Evolutionary conservation across 2,797 vertebrate genomes (phyloP), one percentile per base, ranked within the genome.

Genomic region (Esox masquinongy): DNA sequence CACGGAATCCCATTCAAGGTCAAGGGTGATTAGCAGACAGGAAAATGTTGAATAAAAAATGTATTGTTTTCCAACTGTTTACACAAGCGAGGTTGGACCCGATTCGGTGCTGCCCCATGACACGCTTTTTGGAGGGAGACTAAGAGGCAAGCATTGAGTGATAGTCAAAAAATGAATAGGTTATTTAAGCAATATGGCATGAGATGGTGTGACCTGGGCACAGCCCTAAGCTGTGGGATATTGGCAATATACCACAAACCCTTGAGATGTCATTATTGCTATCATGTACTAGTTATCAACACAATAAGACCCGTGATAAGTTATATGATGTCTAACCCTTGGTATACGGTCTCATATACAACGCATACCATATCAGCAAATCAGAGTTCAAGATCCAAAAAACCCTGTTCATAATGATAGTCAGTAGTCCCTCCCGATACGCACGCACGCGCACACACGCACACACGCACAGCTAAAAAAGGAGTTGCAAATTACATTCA

Each of bases 401-500:
- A 4, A 47, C 3, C 43, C 43, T 11, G 43, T 47, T 47, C 12
- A 47, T 47, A 47, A 7, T 47, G 12, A 9, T 43, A 47, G 43
- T 14, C 43, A 47, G 43, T 47, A 47, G 43, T 14, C 43, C 9
- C 12, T n/a, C 12, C 12, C 9, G 2, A 11, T 9, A 1, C 43
- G 0, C 2, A 11, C 43, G 1, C 43, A 2, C 43, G n/a, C n/a
- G n/a, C n/a, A n/a, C n/a, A n/a, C n/a, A n/a, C n/a, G n/a, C n/a
- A n/a, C 43, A 2, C 2, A 11, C 43, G 1, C 43, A 2, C 43
- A 14, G 7, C 43, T 47, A 47, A 47, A 47, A 11, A 47, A 14
- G 9, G 4, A 5, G 56, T 26, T 61, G 56, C 26, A 34, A 26
- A n/a, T 4, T 19, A 15, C 53, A 36, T 83, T 74, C 78, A 22